phyloP scores from a whole-genome alignment of 2,888 invertebrate genomes.

The Conus canariensis region DNA sequence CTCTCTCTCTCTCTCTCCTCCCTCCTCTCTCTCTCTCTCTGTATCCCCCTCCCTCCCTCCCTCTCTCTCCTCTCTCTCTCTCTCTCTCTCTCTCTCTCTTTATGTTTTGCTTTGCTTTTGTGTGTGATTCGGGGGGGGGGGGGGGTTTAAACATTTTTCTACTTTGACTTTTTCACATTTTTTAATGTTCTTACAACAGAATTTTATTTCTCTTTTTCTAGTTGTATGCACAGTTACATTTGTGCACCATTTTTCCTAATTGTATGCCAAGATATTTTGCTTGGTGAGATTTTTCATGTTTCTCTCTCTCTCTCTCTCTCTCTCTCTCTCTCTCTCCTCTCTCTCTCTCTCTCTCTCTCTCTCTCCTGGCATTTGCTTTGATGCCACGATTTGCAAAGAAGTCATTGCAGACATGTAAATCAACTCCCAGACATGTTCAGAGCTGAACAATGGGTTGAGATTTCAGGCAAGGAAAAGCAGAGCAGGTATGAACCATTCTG shows the following conservation, averaged over 20 bases:
- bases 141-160: too few relatives aligned
- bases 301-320: neutral
- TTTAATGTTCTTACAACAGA: neutral
- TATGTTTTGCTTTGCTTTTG: too few relatives aligned
- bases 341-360: neutral
- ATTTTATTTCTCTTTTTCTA: neutral
- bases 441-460: too few relatives aligned
- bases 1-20: neutral
- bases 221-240: neutral
- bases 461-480: too few relatives aligned
- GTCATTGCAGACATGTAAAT: too few relatives aligned
- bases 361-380: neutral
- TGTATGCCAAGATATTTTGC: neutral
- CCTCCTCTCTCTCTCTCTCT: neutral
- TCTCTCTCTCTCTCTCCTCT: neutral
- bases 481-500: too few relatives aligned
- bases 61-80: neutral
- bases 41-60: neutral
- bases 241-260: neutral
- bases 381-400: too few relatives aligned
- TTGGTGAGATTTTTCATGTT: neutral
- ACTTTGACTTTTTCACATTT: too few relatives aligned
- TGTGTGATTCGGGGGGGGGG: too few relatives aligned
- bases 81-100: neutral
- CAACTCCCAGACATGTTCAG: too few relatives aligned